Evolutionary conservation across 2,888 invertebrate species (phyloP).

Genomic region (Lithophane semibrunnea): DNA sequence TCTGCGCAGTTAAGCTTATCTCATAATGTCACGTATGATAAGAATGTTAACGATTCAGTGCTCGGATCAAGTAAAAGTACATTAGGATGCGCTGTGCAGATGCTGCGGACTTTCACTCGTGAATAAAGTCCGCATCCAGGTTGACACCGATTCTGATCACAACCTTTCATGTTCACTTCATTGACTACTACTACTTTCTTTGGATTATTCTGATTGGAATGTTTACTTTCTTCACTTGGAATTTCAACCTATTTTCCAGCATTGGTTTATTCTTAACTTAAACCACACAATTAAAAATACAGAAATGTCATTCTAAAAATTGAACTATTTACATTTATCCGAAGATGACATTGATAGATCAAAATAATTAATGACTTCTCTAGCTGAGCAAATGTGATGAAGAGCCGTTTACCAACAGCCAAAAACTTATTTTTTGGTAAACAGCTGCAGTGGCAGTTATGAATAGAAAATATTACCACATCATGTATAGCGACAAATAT

Average conservation of each 20-base stretch:
- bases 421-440: neutral
- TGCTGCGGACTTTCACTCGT: slow-evolving; percentile 74
- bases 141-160: slow-evolving; percentile 69
- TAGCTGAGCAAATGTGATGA: neutral
- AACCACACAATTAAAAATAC: neutral
- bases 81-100: slow-evolving; percentile 68
- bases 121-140: slow-evolving; percentile 68
- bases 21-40: slow-evolving; percentile 58
- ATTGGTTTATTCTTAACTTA: too few species aligned
- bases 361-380: neutral
- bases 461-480: neutral
- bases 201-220: slow-evolving; percentile 24
- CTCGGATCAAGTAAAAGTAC: slow-evolving; percentile 67
- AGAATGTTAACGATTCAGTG: slow-evolving; percentile 48
- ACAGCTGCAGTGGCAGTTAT: neutral
- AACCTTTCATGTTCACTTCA: slow-evolving; percentile 55
- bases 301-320: neutral
- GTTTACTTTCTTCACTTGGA: slow-evolving; percentile 22
- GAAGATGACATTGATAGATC: neutral
- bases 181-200: slow-evolving; percentile 50
- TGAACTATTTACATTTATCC: neutral
- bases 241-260: neutral
- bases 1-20: slow-evolving; percentile 70
- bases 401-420: too few species aligned
- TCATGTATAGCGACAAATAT: neutral